Conservation (phyloP, 2,797 vertebrate genomes). For the Arnoldichthys spilopterus region DNA sequence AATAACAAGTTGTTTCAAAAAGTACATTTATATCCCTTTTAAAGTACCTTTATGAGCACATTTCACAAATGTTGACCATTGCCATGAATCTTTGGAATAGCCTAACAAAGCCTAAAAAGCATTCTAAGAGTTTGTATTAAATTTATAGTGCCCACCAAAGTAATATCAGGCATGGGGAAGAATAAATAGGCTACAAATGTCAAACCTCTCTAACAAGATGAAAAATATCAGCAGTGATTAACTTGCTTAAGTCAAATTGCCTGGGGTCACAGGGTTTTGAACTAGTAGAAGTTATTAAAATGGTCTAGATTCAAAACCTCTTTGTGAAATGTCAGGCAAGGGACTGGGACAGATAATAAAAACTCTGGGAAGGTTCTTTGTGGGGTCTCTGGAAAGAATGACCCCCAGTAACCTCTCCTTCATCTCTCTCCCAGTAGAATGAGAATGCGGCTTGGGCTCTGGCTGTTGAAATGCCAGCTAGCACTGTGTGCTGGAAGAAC, state of each 20-base stretch:
- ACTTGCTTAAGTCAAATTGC: slow-evolving; percentile 18
- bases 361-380: slow-evolving; percentile 18
- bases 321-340: slow-evolving; percentile 27
- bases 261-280: slow-evolving; percentile 5
- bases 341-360: slow-evolving; percentile 30
- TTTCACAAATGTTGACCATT: slow-evolving; percentile 48
- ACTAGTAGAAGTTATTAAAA: slow-evolving; percentile 16
- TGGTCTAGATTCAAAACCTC: background rate
- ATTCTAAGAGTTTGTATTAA: background rate
- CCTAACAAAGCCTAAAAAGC: slow-evolving; percentile 62
- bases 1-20: slow-evolving; percentile 59
- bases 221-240: slow-evolving; percentile 14
- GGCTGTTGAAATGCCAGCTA: slow-evolving; percentile 63
- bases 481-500: slow-evolving; percentile 55
- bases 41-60: slow-evolving; percentile 62
- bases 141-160: background rate
- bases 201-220: background rate
- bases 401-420: slow-evolving; percentile 49
- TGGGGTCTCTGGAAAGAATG: slow-evolving; percentile 39
- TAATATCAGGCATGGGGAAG: background rate
- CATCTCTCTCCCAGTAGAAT: slow-evolving; percentile 41
- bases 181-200: slow-evolving; percentile 17
- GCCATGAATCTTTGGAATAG: slow-evolving; percentile 50
- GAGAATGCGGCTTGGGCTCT: slow-evolving; percentile 30
- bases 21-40: slow-evolving; percentile 54